phyloP scores from a whole-genome alignment of 1,140 invertebrate species.

The Bathynomus jamesi region DNA sequence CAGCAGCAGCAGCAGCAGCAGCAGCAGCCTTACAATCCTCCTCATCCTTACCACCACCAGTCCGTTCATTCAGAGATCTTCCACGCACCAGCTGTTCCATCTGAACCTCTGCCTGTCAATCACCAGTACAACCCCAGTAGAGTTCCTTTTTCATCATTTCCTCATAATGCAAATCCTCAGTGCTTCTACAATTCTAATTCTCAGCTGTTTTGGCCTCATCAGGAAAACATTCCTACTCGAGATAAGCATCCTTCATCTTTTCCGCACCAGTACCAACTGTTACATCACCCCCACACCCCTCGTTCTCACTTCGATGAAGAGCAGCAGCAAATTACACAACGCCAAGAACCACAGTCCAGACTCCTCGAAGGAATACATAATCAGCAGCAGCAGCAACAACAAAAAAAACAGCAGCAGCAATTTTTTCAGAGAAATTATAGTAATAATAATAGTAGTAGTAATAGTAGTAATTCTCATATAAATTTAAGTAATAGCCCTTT shows the following conservation, averaged over 20 bases:
- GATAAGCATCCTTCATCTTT: neutral
- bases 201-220: neutral
- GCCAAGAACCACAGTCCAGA: too few relatives aligned
- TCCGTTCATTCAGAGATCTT: neutral
- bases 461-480: too few relatives aligned
- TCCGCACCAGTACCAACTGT: neutral
- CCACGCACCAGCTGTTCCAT: neutral
- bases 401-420: too few relatives aligned
- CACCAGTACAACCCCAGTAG: neutral
- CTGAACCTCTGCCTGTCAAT: neutral
- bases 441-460: too few relatives aligned
- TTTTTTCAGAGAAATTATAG: too few relatives aligned
- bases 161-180: neutral
- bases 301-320: too few relatives aligned
- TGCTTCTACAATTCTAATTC: neutral
- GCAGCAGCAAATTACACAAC: too few relatives aligned
- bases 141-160: neutral
- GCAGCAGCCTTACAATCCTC: slow-evolving; percentile 8
- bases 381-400: too few relatives aligned
- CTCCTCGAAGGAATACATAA: too few relatives aligned
- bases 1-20: neutral
- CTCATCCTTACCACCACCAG: slow-evolving; percentile 12
- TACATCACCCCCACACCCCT: neutral
- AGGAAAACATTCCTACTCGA: neutral
- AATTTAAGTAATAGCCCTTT: too few relatives aligned